Conservation (phyloP, 2,888 invertebrate species). For the Pediacus dermestoides region DNA sequence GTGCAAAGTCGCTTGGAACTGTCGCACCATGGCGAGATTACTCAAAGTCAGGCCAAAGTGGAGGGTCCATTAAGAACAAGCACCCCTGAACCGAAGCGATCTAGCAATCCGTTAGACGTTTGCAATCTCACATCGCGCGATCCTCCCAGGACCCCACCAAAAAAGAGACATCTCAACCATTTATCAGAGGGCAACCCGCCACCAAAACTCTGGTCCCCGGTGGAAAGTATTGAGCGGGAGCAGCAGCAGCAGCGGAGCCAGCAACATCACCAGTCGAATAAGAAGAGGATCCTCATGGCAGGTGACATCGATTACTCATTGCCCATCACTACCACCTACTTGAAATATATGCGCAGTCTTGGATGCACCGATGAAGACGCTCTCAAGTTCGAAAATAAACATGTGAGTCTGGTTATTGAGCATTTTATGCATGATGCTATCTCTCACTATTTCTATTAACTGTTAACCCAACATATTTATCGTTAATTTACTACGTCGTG, state of each 20-base stretch:
- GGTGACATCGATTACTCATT: conserved; percentile 75
- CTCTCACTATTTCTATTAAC: conserved; percentile 44
- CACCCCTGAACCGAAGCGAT: conserved; percentile 44
- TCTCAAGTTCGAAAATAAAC: conserved; percentile 55
- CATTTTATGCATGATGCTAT: conserved; percentile 45
- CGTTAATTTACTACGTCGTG: no score
- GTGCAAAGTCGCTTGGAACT: conserved; percentile 29
- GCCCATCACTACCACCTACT: conserved; percentile 85
- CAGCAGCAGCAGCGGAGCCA: conserved; percentile 23
- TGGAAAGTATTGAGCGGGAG: conserved; percentile 44
- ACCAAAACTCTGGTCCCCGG: conserved; percentile 62
- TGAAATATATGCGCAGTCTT: conserved; percentile 78
- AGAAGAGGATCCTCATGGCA: conserved; percentile 36
- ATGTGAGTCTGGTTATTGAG: conserved; percentile 54
- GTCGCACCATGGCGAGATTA: conserved; percentile 42
- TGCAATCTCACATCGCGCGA: conserved; percentile 61
- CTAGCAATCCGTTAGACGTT: conserved; percentile 61
- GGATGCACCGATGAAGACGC: conserved; percentile 62
- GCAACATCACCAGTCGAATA: conserved; percentile 28
- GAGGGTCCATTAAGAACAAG: conserved; percentile 34
- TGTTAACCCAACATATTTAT: conserved; percentile 3
- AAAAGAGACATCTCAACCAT: conserved; percentile 45
- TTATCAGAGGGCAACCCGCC: conserved; percentile 41
- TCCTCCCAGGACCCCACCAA: conserved; percentile 49
- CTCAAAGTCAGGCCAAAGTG: conserved; percentile 35